Evolutionary conservation across 2,797 vertebrate species (phyloP).

Genomic region (Pseudocheirus occidentalis): DNA sequence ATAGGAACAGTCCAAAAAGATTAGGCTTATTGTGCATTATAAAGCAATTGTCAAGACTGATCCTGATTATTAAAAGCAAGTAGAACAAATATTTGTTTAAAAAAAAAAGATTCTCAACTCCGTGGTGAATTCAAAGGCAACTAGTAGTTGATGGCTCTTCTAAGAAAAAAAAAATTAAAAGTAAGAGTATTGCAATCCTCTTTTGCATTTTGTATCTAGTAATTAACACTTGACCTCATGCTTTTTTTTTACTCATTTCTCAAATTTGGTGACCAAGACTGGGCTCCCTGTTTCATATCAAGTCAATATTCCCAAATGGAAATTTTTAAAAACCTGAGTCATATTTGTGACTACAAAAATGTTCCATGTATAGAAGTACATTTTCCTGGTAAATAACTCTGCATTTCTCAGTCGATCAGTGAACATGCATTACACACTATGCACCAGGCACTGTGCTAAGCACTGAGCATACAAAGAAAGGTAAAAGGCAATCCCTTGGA

Average conservation of each 20-base stretch:
- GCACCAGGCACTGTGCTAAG: not conserved
- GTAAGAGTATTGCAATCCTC: not conserved
- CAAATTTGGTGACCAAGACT: not conserved
- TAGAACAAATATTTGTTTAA: no score
- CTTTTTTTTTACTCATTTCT: not conserved
- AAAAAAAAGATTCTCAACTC: not conserved
- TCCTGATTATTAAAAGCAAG: accelerated
- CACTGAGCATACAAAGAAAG: not conserved
- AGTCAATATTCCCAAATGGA: not conserved
- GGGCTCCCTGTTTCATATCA: not conserved
- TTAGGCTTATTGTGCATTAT: accelerated
- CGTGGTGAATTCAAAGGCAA: not conserved
- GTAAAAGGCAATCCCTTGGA: not conserved
- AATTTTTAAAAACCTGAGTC: not conserved
- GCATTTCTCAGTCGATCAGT: not conserved
- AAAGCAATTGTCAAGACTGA: not conserved
- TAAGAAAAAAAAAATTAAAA: not conserved
- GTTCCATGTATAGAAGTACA: not conserved
- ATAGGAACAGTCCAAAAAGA: not conserved
- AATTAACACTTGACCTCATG: not conserved
- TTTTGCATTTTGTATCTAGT: not conserved
- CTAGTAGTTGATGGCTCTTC: not conserved
- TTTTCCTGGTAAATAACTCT: not conserved
- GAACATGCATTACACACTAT: not conserved
- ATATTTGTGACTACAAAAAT: no score